phyloP scores from a whole-genome alignment of 2,888 invertebrate genomes.

The Deilephila porcellus region DNA sequence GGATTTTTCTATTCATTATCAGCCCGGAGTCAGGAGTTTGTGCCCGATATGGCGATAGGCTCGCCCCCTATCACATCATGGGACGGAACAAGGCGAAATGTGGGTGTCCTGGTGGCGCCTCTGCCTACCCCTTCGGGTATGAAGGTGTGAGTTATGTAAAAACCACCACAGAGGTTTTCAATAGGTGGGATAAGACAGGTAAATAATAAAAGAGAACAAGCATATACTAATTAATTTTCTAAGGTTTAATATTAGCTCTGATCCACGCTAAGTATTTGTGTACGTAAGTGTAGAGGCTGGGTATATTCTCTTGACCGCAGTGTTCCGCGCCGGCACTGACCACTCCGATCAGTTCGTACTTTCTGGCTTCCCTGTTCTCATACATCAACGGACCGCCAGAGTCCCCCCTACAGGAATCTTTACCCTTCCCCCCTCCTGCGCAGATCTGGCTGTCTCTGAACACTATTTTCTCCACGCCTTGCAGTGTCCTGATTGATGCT shows the following conservation, averaged over 20 bases:
- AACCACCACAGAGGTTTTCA: too few species aligned
- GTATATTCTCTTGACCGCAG: not conserved
- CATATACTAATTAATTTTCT: not conserved
- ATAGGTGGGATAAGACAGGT: too few species aligned
- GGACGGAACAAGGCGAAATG: too few species aligned
- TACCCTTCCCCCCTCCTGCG: conserved; percentile 37
- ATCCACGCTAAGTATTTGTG: conserved; percentile 10
- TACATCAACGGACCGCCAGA: not conserved
- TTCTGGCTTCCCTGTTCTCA: not conserved
- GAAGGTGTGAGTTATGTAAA: too few species aligned
- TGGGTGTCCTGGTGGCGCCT: too few species aligned
- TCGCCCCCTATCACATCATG: too few species aligned
- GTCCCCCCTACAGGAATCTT: conserved; percentile 31
- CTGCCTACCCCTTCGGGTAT: too few species aligned
- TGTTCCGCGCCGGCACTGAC: not conserved
- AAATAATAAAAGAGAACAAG: not conserved
- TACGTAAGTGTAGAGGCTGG: not conserved
- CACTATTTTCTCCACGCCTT: not conserved
- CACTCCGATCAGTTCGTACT: conserved; percentile 4
- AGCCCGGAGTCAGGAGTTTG: too few species aligned
- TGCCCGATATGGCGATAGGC: too few species aligned
- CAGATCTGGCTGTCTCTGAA: conserved; percentile 37
- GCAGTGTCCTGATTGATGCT: not conserved
- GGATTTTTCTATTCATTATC: too few species aligned
- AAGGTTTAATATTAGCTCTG: not conserved